Conservation (phyloP, 1,140 invertebrate genomes). For the Neuroterus valhalla region DNA sequence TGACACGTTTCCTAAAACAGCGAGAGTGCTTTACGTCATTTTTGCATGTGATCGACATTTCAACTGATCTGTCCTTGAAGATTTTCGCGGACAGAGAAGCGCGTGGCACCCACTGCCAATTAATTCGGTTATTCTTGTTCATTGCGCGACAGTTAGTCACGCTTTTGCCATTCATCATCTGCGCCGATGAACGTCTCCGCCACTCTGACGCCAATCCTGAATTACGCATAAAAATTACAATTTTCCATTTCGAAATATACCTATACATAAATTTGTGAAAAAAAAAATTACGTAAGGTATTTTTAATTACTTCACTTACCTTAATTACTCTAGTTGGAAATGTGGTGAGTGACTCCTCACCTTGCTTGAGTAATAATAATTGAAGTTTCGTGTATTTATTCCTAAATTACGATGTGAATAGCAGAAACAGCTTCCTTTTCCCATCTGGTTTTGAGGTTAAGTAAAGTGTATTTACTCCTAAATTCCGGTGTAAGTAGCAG, state of each 20-base stretch:
- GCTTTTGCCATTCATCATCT: slow-evolving; percentile 41
- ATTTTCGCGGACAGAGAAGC: slow-evolving; percentile 24
- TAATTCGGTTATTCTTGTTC: slow-evolving; percentile 62
- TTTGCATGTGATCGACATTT: slow-evolving; percentile 10
- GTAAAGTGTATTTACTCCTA: no score
- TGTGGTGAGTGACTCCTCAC: no score
- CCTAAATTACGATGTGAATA: no score
- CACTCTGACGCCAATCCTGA: slow-evolving; percentile 19
- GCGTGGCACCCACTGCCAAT: slow-evolving; percentile 54
- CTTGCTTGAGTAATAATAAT: no score
- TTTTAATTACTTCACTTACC: no score
- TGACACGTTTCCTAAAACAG: neutral
- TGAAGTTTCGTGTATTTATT: no score
- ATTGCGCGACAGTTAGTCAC: slow-evolving; percentile 47
- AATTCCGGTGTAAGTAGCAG: no score
- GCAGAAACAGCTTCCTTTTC: no score
- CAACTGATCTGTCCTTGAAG: slow-evolving; percentile 14
- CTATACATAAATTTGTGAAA: neutral
- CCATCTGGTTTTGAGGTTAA: no score
- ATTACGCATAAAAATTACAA: slow-evolving; percentile 12
- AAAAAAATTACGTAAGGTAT: slow-evolving; percentile 2
- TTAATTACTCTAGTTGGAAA: no score
- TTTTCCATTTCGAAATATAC: slow-evolving; percentile 4
- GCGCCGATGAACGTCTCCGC: slow-evolving; percentile 45
- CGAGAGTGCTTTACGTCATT: neutral